Evolutionary conservation across 2,113 vertebrate genomes (phyloP).

Genomic region (Pycnonotus jocosus): DNA sequence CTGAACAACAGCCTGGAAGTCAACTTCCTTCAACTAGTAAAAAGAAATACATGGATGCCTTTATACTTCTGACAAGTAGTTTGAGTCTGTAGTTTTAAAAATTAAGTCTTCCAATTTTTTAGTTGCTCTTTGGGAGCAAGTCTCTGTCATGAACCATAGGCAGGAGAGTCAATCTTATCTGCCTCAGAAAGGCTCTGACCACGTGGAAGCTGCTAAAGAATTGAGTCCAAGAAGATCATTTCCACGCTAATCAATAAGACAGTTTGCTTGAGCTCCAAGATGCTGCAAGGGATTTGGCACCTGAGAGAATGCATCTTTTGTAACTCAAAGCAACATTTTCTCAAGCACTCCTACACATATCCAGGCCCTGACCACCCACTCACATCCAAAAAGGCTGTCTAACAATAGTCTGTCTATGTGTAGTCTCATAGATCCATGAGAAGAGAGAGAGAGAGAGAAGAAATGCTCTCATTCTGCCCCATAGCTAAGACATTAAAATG

Average conservation of each 20-base stretch:
- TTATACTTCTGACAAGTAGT: background rate
- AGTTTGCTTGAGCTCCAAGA: background rate
- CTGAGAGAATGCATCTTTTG: slow-evolving; percentile 12
- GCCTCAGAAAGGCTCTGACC: background rate
- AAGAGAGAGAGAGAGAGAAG: background rate
- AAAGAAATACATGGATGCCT: background rate
- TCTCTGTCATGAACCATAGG: background rate
- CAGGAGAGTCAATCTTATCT: background rate
- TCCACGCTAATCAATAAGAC: background rate
- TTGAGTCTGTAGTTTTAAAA: background rate
- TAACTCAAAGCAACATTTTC: slow-evolving; percentile 17
- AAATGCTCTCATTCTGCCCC: background rate
- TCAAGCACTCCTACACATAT: background rate
- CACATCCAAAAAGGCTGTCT: background rate
- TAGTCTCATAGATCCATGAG: background rate
- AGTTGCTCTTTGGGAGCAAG: background rate
- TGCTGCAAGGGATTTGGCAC: background rate
- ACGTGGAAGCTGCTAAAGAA: background rate
- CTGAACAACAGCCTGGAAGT: background rate
- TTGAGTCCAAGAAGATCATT: background rate
- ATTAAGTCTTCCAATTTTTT: background rate
- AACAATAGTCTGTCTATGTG: background rate
- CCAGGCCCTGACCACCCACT: background rate
- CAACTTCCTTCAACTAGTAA: background rate
- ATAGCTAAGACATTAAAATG: background rate